Conservation (phyloP, 2,888 invertebrate species). For the Pristionchus arcanus region DNA sequence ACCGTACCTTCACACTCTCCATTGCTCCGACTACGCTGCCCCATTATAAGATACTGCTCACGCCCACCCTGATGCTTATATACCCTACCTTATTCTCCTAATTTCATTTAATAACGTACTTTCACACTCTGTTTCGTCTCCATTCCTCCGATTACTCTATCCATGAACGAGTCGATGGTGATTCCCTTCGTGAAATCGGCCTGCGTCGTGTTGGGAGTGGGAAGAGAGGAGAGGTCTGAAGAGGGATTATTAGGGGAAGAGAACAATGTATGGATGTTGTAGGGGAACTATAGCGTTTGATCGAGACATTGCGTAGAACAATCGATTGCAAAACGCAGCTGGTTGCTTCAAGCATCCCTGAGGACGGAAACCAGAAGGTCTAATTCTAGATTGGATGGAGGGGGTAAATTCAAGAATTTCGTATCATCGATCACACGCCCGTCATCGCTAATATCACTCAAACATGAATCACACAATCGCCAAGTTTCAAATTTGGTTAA, state of each 20-base stretch:
- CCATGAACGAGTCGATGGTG: slow-evolving; percentile 61
- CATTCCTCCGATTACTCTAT: slow-evolving; percentile 62
- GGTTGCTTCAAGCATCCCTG: no score
- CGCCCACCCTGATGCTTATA: no score
- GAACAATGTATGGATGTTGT: background rate
- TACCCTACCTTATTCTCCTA: background rate
- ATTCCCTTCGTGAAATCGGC: slow-evolving; percentile 63
- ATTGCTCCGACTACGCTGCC: no score
- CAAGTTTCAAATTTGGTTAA: background rate
- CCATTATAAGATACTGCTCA: no score
- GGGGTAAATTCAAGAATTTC: no score
- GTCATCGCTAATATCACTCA: background rate
- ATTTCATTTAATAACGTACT: slow-evolving; percentile 56
- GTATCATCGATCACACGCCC: background rate
- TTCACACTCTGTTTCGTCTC: slow-evolving; percentile 71
- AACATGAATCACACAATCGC: background rate
- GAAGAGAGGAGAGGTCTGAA: background rate
- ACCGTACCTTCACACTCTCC: no score
- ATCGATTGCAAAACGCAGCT: no score
- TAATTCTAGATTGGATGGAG: no score
- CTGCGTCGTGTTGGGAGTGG: slow-evolving; percentile 14
- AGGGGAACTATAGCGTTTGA: no score
- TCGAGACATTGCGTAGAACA: no score
- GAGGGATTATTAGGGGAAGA: background rate
- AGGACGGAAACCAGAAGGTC: background rate